These are phyloP conservation scores for Hippoglossus hippoglossus DNA, from an alignment of 2,797 vertebrate genomes.

Conservation along the genomic window DNA sequence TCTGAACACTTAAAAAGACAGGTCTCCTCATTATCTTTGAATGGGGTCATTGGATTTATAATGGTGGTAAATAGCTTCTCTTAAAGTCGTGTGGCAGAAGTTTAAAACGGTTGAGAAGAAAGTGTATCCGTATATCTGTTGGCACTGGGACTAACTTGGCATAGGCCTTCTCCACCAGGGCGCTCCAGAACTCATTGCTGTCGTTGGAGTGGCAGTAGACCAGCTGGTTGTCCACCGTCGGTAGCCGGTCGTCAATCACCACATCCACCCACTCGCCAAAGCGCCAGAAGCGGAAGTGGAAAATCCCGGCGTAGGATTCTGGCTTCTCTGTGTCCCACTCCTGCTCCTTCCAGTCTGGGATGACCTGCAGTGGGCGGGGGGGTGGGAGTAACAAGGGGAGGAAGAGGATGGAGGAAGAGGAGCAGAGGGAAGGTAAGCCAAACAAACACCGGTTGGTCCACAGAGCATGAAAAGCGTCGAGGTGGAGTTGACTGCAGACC, in stretches of 20 bases:
- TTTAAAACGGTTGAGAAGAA: no score
- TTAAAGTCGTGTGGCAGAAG: no score
- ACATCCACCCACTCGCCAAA: constrained; percentile 96
- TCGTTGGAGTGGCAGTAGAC: constrained; percentile 98
- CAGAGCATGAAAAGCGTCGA: constrained; percentile 40
- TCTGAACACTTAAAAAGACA: neutral
- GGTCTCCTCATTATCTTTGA: neutral
- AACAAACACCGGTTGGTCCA: constrained; percentile 30
- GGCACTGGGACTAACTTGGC: constrained; percentile 88
- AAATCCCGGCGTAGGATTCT: constrained; percentile 90
- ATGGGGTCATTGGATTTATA: neutral
- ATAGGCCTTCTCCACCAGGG: constrained; percentile 97
- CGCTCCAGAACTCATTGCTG: constrained; percentile 96
- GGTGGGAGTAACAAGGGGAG: neutral
- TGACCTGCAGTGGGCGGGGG: constrained; percentile 84
- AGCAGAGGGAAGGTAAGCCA: constrained; percentile 35
- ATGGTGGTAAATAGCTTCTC: no score
- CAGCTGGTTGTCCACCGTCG: constrained; percentile 93
- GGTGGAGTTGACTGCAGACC: constrained; percentile 26
- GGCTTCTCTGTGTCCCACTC: constrained; percentile 93
- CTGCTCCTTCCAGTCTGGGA: constrained; percentile 98
- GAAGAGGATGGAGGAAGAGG: constrained; percentile 1
- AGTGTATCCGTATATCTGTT: neutral
- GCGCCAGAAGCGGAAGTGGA: constrained; percentile 98
- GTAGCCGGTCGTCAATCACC: constrained; percentile 95